A percentile compares a stretch with the other conserved stretches of the same genome.
These are phyloP conservation scores for Gnatocerus cornutus DNA, from an alignment of 2,888 invertebrate genomes.

Conservation along the genomic window DNA sequence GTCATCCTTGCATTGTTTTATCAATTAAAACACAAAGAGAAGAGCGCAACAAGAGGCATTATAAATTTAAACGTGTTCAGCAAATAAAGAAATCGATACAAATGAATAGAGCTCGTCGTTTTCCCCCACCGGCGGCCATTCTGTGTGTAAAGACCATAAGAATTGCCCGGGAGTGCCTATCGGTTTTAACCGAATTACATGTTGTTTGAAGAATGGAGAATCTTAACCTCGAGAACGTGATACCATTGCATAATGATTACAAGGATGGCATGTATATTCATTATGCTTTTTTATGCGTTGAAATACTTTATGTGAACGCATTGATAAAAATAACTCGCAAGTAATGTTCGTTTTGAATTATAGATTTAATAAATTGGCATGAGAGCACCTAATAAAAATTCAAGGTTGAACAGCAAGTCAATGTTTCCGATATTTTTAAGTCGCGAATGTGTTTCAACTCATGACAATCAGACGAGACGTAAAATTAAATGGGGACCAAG, in stretches of 20 bases:
- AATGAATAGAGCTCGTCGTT: constrained; percentile 57
- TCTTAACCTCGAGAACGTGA: constrained; percentile 4
- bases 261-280: not conserved
- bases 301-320: constrained; percentile 2
- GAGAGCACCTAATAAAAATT: constrained; percentile 24
- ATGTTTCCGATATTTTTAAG: constrained; percentile 12
- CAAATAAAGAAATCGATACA: constrained; percentile 66
- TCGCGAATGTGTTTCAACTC: constrained; percentile 5
- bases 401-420: constrained; percentile 21
- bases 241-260: constrained; percentile 6
- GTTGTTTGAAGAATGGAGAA: constrained; percentile 14
- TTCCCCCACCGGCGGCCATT: constrained; percentile 39
- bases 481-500: not conserved
- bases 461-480: constrained; percentile 4
- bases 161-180: constrained; percentile 31
- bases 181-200: constrained; percentile 31
- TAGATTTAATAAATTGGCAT: constrained; percentile 18
- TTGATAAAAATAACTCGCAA: constrained; percentile 12
- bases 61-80: constrained; percentile 64
- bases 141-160: constrained; percentile 28
- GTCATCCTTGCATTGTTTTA: constrained; percentile 13
- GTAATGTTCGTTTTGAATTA: not conserved
- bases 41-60: constrained; percentile 58
- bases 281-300: not conserved
- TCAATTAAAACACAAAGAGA: constrained; percentile 32